These are phyloP conservation scores for Phalacrocorax aristotelis DNA, from an alignment of 2,113 vertebrate genomes.

Conservation along the genomic window DNA sequence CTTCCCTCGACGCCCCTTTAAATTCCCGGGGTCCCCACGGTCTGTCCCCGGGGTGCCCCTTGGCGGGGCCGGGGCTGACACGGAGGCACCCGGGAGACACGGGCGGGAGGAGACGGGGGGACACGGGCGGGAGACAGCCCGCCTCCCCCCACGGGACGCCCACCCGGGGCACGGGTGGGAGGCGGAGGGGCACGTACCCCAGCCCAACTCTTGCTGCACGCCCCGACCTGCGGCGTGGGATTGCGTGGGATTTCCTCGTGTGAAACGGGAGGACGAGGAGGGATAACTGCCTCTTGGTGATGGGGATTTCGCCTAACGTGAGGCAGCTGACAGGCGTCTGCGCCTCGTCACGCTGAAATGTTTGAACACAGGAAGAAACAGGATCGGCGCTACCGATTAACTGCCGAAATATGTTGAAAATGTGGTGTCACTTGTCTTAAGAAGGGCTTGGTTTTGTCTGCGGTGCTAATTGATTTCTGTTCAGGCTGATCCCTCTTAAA, in stretches of 20 bases:
- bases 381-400: background rate
- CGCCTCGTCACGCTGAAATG: background rate
- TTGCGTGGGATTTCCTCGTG: background rate
- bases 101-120: too few species aligned
- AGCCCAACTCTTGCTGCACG: background rate
- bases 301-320: background rate
- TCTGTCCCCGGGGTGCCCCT: background rate
- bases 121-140: too few species aligned
- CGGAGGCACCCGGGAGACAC: background rate
- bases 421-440: constrained; percentile 39
- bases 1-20: too few species aligned
- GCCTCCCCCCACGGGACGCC: too few species aligned
- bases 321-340: background rate
- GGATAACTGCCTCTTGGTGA: too few species aligned
- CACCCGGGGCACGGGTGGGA: background rate
- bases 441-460: constrained; percentile 52
- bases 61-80: background rate
- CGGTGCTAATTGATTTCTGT: constrained; percentile 63
- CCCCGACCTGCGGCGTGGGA: background rate
- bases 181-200: background rate
- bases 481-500: constrained; percentile 61
- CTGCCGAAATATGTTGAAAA: constrained; percentile 26
- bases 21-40: background rate
- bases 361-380: background rate
- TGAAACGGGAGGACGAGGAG: background rate